Evolutionary conservation across 1,140 invertebrate species (phyloP), one percentile per base, ranked within the genome.

Genomic region (Colletes gigas): DNA sequence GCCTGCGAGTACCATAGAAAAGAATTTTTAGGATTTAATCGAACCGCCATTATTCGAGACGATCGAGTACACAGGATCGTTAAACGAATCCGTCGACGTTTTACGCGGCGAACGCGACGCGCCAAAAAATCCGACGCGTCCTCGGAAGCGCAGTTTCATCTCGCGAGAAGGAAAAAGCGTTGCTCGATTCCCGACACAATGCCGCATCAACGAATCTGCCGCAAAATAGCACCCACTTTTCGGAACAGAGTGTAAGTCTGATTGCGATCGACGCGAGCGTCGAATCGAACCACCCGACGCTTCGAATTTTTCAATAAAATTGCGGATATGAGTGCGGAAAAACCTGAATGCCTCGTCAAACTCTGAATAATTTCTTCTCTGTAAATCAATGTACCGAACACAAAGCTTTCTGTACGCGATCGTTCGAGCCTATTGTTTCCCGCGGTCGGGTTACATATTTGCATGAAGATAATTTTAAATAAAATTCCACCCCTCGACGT

Each of bases 201-300:
- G 47, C 67, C 44, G 44, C 57, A 7, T 50, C 76, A 69, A 78
- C 50, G 76, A 78, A 72, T 55, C 68, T 12, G 59, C 76, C 68
- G 10, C 59, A 72, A 78, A 72, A 78, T 78, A 71, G 60, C 52
- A 14, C 47, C 21, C 59, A 39, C 59, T 44, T 41, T 52, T 72
- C 69, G 1, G 57, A n/a, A 4, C 59, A 14, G 19, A 78, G 55
- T 17, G 68, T 55, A 78, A 78, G 68, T 70, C 68, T 65, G 76
- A 78, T 78, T 78, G 76, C 68, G 15, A 54, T 72, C 7, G 21
- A 21, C 30, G 47, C 17, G 55, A 21, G 12, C 17, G 4, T 15
- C n/a, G 55, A 15, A 68, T 70, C 14, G 55, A 77, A 15, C 39
- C 41, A 50, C 14, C 15, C 47, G 68, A 10, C 14, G 76, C 30